Percentiles rank a stretch among this genome's conserved stretches.
These are phyloP conservation scores for Anoplopoma fimbria DNA, from an alignment of 2,113 vertebrate genomes.

Conservation along the genomic window DNA sequence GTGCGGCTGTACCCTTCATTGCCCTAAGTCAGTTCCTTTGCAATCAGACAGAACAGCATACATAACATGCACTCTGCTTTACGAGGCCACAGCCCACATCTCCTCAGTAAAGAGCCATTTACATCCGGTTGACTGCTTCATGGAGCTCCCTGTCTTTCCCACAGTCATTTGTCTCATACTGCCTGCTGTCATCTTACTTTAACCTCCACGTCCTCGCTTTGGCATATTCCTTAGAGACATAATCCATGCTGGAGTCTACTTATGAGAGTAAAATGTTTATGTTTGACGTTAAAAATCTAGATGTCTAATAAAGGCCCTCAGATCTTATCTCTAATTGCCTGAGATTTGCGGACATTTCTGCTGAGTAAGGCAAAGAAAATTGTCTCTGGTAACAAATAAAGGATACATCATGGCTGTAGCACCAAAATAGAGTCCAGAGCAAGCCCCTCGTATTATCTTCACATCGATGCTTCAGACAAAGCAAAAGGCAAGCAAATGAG, in stretches of 20 bases:
- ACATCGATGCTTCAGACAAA: constrained; percentile 32
- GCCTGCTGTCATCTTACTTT: constrained; percentile 34
- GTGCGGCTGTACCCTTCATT: constrained; percentile 38
- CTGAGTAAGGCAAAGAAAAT: constrained; percentile 21
- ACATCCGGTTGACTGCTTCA: constrained; percentile 47
- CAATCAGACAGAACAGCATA: constrained; percentile 40
- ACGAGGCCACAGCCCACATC: constrained; percentile 34
- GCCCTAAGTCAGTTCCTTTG: constrained; percentile 45
- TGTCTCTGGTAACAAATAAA: constrained; percentile 42
- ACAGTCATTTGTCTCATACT: constrained; percentile 48
- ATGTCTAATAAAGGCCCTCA: constrained; percentile 15
- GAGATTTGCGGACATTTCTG: constrained; percentile 37
- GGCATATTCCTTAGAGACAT: constrained; percentile 32
- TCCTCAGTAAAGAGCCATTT: constrained; percentile 43
- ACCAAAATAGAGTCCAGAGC: constrained; percentile 43
- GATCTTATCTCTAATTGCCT: constrained; percentile 55
- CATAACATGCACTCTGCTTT: constrained; percentile 49
- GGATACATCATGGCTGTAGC: neutral
- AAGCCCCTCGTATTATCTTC: constrained; percentile 4
- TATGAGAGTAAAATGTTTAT: constrained; percentile 36
- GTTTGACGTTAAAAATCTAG: constrained; percentile 43
- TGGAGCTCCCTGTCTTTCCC: constrained; percentile 45
- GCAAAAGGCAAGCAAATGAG: constrained; percentile 49
- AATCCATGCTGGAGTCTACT: neutral
- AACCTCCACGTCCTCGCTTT: constrained; percentile 37